Percentiles rank a stretch among this genome's conserved stretches.
These are phyloP conservation scores for Drosophila lutescens DNA, from an alignment of 2,888 invertebrate genomes.

Conservation along the genomic window DNA sequence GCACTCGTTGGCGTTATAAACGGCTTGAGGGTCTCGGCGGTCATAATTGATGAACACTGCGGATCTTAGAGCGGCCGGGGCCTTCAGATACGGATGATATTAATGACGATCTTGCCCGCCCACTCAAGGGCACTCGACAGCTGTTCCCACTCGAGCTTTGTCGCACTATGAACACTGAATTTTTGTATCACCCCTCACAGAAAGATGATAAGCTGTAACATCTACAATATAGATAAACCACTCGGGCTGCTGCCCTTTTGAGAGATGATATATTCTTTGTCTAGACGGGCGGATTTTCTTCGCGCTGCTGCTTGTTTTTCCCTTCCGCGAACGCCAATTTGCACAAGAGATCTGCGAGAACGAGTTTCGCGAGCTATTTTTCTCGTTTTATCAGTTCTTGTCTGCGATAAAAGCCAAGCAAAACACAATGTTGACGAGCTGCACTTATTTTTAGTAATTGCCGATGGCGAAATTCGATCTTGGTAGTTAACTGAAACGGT, in stretches of 20 bases:
- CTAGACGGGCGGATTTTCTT: conserved; percentile 25
- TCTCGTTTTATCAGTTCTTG: conserved; percentile 42
- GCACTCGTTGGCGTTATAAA: conserved; percentile 82
- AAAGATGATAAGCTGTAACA: conserved; percentile 29
- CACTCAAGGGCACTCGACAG: conserved; percentile 41
- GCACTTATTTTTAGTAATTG: conserved; percentile 27
- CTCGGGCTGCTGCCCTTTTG: conserved; percentile 23
- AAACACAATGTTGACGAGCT: conserved; percentile 6
- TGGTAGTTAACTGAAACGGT: conserved; percentile 30
- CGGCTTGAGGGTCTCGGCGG: conserved; percentile 84
- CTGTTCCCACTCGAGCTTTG: conserved; percentile 30
- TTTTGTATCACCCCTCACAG: conserved; percentile 2
- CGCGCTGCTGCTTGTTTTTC: conserved; percentile 13
- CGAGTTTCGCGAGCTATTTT: conserved; percentile 46
- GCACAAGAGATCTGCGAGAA: conserved; percentile 39
- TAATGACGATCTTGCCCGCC: conserved; percentile 10
- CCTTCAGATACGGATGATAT: conserved; percentile 23
- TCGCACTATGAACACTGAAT: conserved; percentile 7
- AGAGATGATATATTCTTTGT: conserved; percentile 19
- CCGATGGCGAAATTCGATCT: conserved; percentile 22
- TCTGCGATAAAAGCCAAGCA: conserved; percentile 29
- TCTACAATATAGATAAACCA: conserved; percentile 28
- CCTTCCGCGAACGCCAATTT: conserved; percentile 45
- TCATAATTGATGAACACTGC: conserved; percentile 73
- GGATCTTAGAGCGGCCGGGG: conserved; percentile 3